Conservation (phyloP, 2,113 vertebrate species). For the mouse (Mus musculus) region GRCm39 chr16:91647501-91648000, state of each 20-base stretch:
- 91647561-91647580: not conserved
- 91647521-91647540: not conserved
- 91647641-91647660: fast-evolving
- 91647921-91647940: fast-evolving
- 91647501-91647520: fast-evolving
- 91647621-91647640: too few relatives aligned
- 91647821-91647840: conserved; percentile 98
- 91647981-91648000: not conserved
- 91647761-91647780: conserved; percentile 94
- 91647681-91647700: conserved; percentile 91
- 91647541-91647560: not conserved
- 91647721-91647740: conserved; percentile 96
- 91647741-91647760: conserved; percentile 96
- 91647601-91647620: not conserved
- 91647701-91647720: conserved; percentile 90
- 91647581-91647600: not conserved
- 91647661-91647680: fast-evolving
- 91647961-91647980: not conserved
- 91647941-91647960: not conserved
- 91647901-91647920: fast-evolving
- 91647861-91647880: fast-evolving
- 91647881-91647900: fast-evolving
- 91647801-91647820: conserved; percentile 96
- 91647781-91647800: conserved; percentile 95
- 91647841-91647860: conserved; percentile 95